Evolutionary conservation across 1,140 invertebrate species (phyloP).

Genomic region (Odontomachus brunneus): DNA sequence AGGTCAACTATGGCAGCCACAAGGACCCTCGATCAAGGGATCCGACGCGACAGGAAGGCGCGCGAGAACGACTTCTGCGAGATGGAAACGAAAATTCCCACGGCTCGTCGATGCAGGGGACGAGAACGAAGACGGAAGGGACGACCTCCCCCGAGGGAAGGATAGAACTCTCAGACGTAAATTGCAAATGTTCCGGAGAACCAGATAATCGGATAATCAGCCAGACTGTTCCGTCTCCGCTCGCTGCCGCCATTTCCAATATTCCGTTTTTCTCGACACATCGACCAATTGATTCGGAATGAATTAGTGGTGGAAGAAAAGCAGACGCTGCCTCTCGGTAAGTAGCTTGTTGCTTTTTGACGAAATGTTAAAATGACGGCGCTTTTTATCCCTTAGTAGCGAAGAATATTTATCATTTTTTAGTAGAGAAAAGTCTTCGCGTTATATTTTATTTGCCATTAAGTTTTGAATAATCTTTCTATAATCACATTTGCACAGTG

Average conservation of each 20-base stretch:
- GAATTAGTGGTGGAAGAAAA: slow-evolving; percentile 71
- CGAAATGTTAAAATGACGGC: not conserved
- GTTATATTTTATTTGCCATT: not conserved
- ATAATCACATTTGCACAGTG: too few species aligned
- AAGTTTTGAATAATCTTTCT: not conserved
- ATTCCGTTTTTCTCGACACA: slow-evolving; percentile 79
- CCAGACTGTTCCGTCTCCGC: slow-evolving; percentile 83
- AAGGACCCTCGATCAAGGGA: slow-evolving; percentile 39
- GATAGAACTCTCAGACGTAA: slow-evolving; percentile 75
- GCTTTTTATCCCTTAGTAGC: not conserved
- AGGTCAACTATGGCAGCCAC: slow-evolving; percentile 37
- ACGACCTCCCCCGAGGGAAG: slow-evolving; percentile 27
- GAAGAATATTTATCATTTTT: not conserved
- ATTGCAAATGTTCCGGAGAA: slow-evolving; percentile 83
- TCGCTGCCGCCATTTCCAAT: slow-evolving; percentile 80
- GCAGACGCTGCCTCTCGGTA: slow-evolving; percentile 48
- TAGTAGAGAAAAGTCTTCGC: not conserved
- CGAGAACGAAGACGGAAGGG: not conserved
- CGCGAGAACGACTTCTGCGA: slow-evolving; percentile 23
- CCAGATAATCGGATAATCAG: slow-evolving; percentile 84
- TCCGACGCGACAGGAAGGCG: not conserved
- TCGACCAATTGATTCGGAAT: slow-evolving; percentile 74
- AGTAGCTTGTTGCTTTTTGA: slow-evolving; percentile 45
- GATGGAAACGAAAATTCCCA: slow-evolving; percentile 61
- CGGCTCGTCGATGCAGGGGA: slow-evolving; percentile 38